phyloP scores from a whole-genome alignment of 1,140 invertebrate genomes.

The Holotrichia oblita region DNA sequence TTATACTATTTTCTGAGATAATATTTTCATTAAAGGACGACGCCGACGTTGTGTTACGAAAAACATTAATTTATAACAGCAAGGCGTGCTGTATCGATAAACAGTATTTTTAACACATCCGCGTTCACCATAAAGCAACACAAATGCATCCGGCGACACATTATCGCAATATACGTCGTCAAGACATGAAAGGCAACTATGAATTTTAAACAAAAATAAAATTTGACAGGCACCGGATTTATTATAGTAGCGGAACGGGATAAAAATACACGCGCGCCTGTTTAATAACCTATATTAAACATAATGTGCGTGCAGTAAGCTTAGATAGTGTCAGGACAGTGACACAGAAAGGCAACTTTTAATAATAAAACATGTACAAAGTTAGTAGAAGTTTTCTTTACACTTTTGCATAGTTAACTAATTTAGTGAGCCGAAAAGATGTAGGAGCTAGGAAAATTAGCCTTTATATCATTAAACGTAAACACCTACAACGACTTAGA shows the following conservation, averaged over 20 bases:
- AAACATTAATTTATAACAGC: not conserved
- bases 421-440: no score
- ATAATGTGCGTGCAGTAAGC: not conserved
- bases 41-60: not conserved
- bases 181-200: slow-evolving; percentile 18
- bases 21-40: not conserved
- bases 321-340: not conserved
- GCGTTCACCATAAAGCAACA: not conserved
- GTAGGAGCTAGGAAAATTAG: no score
- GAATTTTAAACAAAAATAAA: slow-evolving; percentile 35
- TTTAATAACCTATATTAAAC: slow-evolving; percentile 21
- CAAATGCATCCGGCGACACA: not conserved
- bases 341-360: not conserved
- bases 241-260: not conserved
- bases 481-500: no score
- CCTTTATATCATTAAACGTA: no score
- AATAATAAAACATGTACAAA: no score
- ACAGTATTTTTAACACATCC: not conserved
- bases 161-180: slow-evolving; percentile 1
- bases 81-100: not conserved
- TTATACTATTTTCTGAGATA: not conserved
- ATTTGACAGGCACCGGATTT: slow-evolving; percentile 13
- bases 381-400: no score
- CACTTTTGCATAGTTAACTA: no score
- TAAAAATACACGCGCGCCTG: slow-evolving; percentile 5